phyloP scores from a whole-genome alignment of 2,113 vertebrate species.

The Microtus richardsoni region DNA sequence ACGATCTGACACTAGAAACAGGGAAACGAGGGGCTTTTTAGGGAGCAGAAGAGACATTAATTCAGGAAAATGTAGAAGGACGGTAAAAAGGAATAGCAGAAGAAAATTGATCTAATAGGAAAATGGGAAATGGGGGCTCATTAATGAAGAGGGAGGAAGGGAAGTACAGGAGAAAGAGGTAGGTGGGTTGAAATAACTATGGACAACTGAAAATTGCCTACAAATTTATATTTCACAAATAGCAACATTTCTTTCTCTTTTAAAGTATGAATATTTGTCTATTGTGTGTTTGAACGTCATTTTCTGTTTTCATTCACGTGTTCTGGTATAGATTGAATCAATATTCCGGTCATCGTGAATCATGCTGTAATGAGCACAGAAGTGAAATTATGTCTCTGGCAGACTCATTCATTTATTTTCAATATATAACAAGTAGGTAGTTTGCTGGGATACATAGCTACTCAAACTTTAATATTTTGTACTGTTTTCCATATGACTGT shows the following conservation, averaged over 20 bases:
- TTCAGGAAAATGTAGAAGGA: background rate
- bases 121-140: background rate
- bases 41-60: background rate
- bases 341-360: background rate
- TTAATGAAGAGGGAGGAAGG: background rate
- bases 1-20: background rate
- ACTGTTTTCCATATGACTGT: background rate
- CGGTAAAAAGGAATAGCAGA: background rate
- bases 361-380: background rate
- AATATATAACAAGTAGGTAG: background rate
- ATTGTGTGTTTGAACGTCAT: background rate
- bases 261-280: no score
- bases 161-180: background rate
- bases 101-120: background rate
- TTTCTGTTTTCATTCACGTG: background rate
- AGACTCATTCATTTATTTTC: background rate
- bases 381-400: background rate
- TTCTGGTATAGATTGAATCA: background rate
- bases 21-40: fast-evolving
- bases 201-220: background rate
- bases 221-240: background rate
- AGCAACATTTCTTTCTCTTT: background rate
- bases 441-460: background rate
- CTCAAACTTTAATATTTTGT: background rate
- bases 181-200: background rate